phyloP scores from a whole-genome alignment of 53 echinoderm and acorn worm genomes.

The Mesocentrotus franciscanus region DNA sequence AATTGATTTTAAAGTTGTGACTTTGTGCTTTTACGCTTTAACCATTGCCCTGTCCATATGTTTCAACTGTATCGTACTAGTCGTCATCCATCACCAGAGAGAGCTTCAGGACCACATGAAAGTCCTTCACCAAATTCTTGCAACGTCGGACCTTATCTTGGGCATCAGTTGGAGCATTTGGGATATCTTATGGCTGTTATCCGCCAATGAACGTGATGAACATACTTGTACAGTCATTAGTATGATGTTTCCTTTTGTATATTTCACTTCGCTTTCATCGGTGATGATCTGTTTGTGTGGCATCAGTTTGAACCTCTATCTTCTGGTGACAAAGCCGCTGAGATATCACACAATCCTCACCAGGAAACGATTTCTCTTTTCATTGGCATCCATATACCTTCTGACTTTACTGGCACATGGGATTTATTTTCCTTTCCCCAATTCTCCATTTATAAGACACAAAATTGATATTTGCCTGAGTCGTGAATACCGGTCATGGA shows the following conservation, averaged over 20 bases:
- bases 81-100: background rate
- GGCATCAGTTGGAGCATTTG: background rate
- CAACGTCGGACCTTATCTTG: background rate
- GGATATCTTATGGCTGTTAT: background rate
- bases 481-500: too few relatives aligned
- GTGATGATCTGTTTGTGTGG: background rate
- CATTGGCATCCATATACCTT: background rate
- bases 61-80: background rate
- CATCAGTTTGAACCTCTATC: background rate
- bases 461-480: background rate
- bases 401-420: background rate
- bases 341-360: background rate
- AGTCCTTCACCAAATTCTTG: background rate
- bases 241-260: background rate
- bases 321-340: constrained; percentile 1
- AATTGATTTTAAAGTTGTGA: background rate
- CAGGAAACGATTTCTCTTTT: background rate
- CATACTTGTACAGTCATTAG: background rate
- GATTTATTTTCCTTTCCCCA: background rate
- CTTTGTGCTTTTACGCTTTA: background rate
- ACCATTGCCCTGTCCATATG: background rate
- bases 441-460: background rate
- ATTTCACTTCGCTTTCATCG: background rate
- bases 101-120: constrained; percentile 14
- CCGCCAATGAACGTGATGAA: too few relatives aligned